Evolutionary conservation across 2,797 vertebrate genomes (phyloP), one percentile per base, ranked within the genome.

Genomic region (Takifugu rubripes): DNA sequence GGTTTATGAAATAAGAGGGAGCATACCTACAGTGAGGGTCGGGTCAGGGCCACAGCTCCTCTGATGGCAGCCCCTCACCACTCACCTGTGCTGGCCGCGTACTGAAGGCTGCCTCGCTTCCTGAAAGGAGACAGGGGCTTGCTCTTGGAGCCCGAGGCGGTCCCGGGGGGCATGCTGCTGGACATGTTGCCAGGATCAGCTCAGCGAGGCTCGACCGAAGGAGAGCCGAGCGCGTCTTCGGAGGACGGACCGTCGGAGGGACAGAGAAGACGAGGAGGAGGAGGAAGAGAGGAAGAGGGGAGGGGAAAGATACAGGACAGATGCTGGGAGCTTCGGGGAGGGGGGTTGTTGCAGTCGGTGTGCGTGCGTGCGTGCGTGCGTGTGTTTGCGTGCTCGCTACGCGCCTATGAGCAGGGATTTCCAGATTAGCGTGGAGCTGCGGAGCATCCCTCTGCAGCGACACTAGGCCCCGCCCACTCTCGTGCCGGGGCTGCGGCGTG

Each of bases 101-200:
- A 90, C 84, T 96, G 95, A 79, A 94, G 87, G 81, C 92, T 94
- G 75, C 91, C 93, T 58, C 94, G 90, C 86, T 97, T 97, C 88
- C 91, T 92, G 81, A 93, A 94, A 56, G 92, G 92, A 25, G 90
- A 93, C 31, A 90, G 91, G 78, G 89, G 84, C 75, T 91, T 91
- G 82, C 11, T 75, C 64, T 87, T 88, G 45, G 68, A 64, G 50
- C 66, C 69, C 0, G 74, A 33, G 21, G 68, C 2, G 2, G 65
- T 56, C 60, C 77, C 79, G 3, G 87, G 75, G 73, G 88, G 84
- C 69, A 84, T 61, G 72, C 84, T 91, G 67, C 90, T 89, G 69
- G 92, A 90, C 92, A 93, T 93, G 64, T 66, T 88, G 55, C 78
- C 63, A 6, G 76, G 44, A 64, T 47, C 54, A 55, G 73, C 56